Evolutionary conservation across 2,113 vertebrate species (phyloP), one percentile per base, ranked within the genome.

Genomic region (Agapornis roseicollis): DNA sequence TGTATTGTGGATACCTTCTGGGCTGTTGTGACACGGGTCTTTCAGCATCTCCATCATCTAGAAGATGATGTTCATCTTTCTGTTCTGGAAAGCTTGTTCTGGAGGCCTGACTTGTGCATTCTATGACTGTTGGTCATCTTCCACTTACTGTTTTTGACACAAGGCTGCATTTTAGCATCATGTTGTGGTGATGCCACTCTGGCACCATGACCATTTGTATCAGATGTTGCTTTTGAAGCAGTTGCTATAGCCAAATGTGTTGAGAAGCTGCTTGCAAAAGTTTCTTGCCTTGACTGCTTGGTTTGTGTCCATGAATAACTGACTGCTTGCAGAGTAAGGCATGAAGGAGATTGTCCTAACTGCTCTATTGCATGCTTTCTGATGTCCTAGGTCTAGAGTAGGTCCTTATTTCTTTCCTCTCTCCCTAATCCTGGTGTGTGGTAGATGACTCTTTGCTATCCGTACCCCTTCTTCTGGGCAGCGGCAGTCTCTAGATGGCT

Each of bases 171-270:
- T 53, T 79, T 42, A 25, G 27, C 20, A 4, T 28, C 1, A 0
- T 0, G 1, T 37, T 42, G 17, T 7, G 33, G 12, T 27, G 28
- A 35, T 63, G 22, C 20, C 6, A 2, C 35, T 65, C 15, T n/a
- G 87, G 52, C 28, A 9, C 35, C 15, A 0, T 11, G 17, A 41
- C 9, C 0, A 0, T 58, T 80, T 25, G 55, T 52, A 17, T 29
- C n/a, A 13, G 49, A 11, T 24, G 22, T 16, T 46, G 42, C 49
- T n/a, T 76, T 76, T 37, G 80, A 53, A 44, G 55, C 69, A 65
- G n/a, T 10, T 80, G 20, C 31, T 33, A 8, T 3, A 23, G 44
- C 11, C 16, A 20, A 10, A 6, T 0, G 0, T 29, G n/a, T 71
- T 61, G 58, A 49, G 44, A 89, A 81, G 19, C 44, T 80, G 39